Conservation (phyloP, 2,888 invertebrate species). For the Julus scanicus region DNA sequence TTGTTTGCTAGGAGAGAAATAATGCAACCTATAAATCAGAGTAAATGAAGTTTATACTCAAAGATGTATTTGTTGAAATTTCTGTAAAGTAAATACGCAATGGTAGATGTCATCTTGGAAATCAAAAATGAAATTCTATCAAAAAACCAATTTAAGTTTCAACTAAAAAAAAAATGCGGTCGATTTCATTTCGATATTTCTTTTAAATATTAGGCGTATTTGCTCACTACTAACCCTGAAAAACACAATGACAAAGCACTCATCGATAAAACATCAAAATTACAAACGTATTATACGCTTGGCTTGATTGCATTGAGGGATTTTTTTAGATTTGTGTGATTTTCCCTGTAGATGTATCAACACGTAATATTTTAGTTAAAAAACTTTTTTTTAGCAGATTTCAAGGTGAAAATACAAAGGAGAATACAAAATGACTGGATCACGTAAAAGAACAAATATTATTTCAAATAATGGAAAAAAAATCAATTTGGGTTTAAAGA, state of each 20-base stretch:
- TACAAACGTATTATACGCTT: not conserved
- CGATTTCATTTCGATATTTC: not conserved
- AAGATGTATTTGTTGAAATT: not conserved
- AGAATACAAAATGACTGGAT: no score
- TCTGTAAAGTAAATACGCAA: not conserved
- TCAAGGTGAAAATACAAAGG: no score
- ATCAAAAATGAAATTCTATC: conserved; percentile 16
- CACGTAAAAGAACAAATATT: no score
- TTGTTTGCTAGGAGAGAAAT: not conserved
- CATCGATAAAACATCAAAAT: not conserved
- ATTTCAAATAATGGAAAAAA: no score
- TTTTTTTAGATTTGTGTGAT: not conserved
- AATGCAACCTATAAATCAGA: not conserved
- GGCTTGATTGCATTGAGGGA: not conserved
- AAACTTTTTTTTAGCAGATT: no score
- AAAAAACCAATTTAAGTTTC: not conserved
- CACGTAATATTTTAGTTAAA: no score
- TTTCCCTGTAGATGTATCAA: no score
- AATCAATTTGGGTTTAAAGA: no score
- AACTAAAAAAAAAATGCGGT: not conserved
- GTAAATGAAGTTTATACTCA: not conserved
- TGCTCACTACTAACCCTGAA: not conserved
- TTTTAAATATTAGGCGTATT: not conserved
- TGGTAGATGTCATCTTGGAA: not conserved
- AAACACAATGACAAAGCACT: not conserved